Base-by-base conservation (phyloP, 2,888 invertebrate species). In the Lepidochrysops patricia region DNA sequence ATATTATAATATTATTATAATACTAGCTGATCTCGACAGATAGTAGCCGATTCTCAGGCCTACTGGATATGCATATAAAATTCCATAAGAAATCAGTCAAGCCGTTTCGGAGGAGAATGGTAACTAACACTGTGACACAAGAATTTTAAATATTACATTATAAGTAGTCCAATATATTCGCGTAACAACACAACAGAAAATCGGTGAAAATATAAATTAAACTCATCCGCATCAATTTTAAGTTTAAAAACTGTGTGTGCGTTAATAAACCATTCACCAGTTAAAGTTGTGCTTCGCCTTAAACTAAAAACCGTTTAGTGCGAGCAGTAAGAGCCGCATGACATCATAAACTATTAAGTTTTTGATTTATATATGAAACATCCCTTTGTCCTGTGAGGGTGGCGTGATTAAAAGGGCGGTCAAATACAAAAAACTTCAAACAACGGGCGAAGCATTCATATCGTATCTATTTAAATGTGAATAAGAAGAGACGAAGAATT, bases 321-420 rank as follows among this genome's bases (percentile, higher is more conserved):
- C 63, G 65, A n/a, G n/a, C n/a, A n/a, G n/a, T n/a, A n/a, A 43
- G 59, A 57, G 58, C 63, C 57, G 35, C 57, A 57, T 50, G 27
- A 57, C 54, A 35, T 37, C 57, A 62, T 58, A 63, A 65, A 62
- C 65, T 63, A 79, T 81, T 79, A 77, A 75, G 77, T 72, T 70
- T 69, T 69, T 82, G 76, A 82, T 82, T 82, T 80, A 83, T 83
- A 75, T 75, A 66, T 67, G 74, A 69, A 66, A 70, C 77, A 72
- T 72, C 77, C 79, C 71, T 72, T 79, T 79, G 77, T 80, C 75
- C 72, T 71, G 62, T 64, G 69, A 69, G 73, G 77, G 76, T 69
- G 73, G 70, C 68, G 66, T 70, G 71, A 72, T 72, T 68, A 71
- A 66, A 69, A 66, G 62, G 29, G 15, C 54, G 54, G 54, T 19